These are phyloP conservation scores for Pedetes capensis DNA, from an alignment of 2,113 vertebrate species.

Conservation along the genomic window DNA sequence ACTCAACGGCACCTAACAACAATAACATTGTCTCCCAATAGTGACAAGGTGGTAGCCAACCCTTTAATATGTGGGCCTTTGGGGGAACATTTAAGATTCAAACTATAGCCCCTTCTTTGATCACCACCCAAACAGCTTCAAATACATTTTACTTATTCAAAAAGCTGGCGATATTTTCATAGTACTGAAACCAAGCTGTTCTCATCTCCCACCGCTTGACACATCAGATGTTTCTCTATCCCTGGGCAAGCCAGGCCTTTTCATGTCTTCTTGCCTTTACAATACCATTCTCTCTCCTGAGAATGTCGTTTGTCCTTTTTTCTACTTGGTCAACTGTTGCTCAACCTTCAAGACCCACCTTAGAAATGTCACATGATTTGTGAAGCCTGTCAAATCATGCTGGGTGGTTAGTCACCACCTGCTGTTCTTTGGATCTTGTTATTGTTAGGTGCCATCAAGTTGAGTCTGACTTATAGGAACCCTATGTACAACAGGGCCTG, in stretches of 20 bases:
- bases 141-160: background rate
- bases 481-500: no score
- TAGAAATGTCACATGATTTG: background rate
- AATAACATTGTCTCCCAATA: no score
- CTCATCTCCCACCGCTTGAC: background rate
- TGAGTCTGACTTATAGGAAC: no score
- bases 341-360: background rate
- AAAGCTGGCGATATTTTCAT: background rate
- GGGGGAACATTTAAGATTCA: background rate
- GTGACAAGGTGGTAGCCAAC: background rate
- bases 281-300: background rate
- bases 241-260: background rate
- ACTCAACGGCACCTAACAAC: no score
- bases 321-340: background rate
- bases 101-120: background rate
- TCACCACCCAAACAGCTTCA: background rate
- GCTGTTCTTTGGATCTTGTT: no score
- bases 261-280: background rate
- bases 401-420: background rate
- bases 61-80: background rate
- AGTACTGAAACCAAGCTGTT: background rate
- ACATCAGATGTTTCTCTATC: rapidly evolving
- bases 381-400: background rate
- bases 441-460: no score
- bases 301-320: background rate